A percentile compares a stretch with the other conserved stretches of the same genome.
Conservation (phyloP, 1,140 invertebrate species). For the Alviniconcha marisindica region DNA sequence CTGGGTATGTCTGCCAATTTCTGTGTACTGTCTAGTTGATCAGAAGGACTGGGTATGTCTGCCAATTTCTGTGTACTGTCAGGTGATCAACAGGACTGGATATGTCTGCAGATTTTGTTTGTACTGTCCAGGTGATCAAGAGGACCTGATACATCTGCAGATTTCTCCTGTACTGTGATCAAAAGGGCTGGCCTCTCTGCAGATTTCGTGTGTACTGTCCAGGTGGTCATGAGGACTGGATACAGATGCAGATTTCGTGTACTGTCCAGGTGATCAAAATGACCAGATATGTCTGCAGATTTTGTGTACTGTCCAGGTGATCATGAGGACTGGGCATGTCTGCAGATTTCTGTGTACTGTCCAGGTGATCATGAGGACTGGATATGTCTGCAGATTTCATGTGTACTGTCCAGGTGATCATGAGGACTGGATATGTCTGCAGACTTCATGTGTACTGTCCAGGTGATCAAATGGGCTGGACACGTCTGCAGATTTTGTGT, state of each 20-base stretch:
- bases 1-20: too few relatives aligned
- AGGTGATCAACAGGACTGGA: conserved; percentile 32
- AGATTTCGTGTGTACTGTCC: conserved; percentile 96
- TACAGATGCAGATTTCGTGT: too few relatives aligned
- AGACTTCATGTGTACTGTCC: conserved; percentile 97
- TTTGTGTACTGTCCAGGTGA: too few relatives aligned
- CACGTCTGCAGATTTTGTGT: too few relatives aligned
- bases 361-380: conserved; percentile 23
- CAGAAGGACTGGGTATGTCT: conserved; percentile 30
- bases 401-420: conserved; percentile 84
- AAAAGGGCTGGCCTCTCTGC: too few relatives aligned
- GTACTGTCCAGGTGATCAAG: too few relatives aligned
- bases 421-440: conserved; percentile 70
- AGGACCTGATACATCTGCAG: conserved; percentile 77
- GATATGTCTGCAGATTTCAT: conserved; percentile 87
- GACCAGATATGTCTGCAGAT: too few relatives aligned
- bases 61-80: conserved; percentile 94
- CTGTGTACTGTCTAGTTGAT: too few relatives aligned
- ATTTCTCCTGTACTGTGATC: too few relatives aligned
- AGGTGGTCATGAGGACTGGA: too few relatives aligned
- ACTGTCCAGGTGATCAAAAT: neutral
- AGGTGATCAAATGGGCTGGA: too few relatives aligned
- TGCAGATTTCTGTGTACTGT: too few relatives aligned
- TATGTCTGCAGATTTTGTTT: conserved; percentile 79
- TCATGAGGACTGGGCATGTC: neutral